Conservation (phyloP, 37 sponge, comb jelly and placozoan species). For the Corticium candelabrum region DNA sequence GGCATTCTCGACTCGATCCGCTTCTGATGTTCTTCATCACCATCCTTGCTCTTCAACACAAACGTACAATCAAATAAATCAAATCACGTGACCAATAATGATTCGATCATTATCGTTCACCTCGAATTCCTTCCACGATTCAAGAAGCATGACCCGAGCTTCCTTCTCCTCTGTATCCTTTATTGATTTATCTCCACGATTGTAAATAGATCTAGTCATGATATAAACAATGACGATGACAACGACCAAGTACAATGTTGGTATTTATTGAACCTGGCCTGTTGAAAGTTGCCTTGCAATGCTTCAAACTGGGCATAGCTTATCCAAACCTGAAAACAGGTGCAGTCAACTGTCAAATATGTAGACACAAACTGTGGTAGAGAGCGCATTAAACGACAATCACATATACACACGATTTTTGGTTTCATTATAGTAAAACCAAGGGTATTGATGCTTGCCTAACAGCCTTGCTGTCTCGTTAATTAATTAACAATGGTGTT, state of each 20-base stretch:
- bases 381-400: too few relatives aligned
- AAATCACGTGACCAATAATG: not conserved
- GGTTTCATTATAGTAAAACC: too few relatives aligned
- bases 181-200: conserved; percentile 46
- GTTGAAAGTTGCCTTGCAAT: conserved; percentile 5
- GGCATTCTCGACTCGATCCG: conserved; percentile 66
- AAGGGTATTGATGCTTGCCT: too few relatives aligned
- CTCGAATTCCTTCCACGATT: conserved; percentile 90
- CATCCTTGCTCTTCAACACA: conserved; percentile 21
- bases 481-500: too few relatives aligned
- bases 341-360: too few relatives aligned
- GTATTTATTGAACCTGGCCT: not conserved
- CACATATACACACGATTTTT: too few relatives aligned
- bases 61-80: not conserved
- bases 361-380: too few relatives aligned
- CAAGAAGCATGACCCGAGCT: conserved; percentile 68
- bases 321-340: conserved; percentile 60
- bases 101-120: not conserved
- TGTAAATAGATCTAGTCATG: conserved; percentile 48
- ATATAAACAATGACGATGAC: not conserved
- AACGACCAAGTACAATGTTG: too few relatives aligned
- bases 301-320: conserved; percentile 88
- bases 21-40: conserved; percentile 38
- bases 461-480: too few relatives aligned
- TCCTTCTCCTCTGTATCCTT: conserved; percentile 34